Conservation (phyloP, 2,797 vertebrate genomes). For the Anabas testudineus region DNA sequence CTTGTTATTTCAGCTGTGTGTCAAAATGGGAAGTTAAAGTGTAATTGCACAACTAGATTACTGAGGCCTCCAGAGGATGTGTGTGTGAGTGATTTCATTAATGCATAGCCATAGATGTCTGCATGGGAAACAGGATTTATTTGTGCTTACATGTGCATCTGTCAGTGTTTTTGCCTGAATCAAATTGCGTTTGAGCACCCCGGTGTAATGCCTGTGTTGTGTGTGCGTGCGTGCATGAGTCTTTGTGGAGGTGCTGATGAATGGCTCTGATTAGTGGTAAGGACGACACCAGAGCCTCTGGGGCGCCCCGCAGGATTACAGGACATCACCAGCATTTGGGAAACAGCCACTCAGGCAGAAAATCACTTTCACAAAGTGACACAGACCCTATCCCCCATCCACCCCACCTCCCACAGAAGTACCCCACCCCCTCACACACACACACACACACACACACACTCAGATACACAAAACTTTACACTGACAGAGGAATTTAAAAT, state of each 20-base stretch:
- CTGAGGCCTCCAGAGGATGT: neutral
- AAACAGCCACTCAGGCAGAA: conserved; percentile 60
- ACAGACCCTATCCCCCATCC: neutral
- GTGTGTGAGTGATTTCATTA: neutral
- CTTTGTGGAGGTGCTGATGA: conserved; percentile 48
- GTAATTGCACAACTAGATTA: no score
- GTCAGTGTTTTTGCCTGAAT: neutral
- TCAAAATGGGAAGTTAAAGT: neutral
- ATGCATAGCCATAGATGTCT: no score
- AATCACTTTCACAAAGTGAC: conserved; percentile 63
- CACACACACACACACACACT: conserved; percentile 8
- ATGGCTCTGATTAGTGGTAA: conserved; percentile 64
- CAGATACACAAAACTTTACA: neutral
- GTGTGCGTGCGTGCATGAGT: conserved; percentile 8
- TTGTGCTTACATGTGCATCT: neutral
- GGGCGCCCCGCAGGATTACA: conserved; percentile 64
- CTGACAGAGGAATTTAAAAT: neutral
- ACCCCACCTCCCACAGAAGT: neutral
- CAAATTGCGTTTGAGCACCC: neutral
- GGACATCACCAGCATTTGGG: conserved; percentile 43
- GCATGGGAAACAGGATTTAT: neutral
- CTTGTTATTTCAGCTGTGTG: neutral
- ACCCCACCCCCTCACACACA: no score
- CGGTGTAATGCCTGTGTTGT: neutral
- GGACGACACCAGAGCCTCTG: conserved; percentile 44